Conservation (phyloP, 2,888 invertebrate genomes). For the Cerastis leucographa region DNA sequence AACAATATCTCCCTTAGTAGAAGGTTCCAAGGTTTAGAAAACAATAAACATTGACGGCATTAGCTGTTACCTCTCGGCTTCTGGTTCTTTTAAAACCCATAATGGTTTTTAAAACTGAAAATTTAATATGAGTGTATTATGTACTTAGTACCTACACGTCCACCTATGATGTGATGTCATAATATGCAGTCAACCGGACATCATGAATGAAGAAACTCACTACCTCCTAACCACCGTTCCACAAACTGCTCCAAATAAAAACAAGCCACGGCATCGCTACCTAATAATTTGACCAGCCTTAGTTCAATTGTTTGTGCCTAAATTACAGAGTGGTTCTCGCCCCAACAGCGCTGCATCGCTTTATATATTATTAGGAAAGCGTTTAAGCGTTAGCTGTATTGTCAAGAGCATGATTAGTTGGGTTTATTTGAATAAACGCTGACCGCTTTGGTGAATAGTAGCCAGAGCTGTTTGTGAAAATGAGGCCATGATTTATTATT, state of each 20-base stretch:
- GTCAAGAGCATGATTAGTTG: constrained; percentile 16
- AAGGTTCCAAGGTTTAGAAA: too few relatives aligned
- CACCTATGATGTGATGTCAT: too few relatives aligned
- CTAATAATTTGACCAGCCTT: constrained; percentile 9
- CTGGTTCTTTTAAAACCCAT: too few relatives aligned
- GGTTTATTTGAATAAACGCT: not conserved
- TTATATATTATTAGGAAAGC: constrained; percentile 11
- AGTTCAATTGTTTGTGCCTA: constrained; percentile 12
- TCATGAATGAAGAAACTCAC: not conserved
- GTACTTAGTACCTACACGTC: too few relatives aligned
- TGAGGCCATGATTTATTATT: not conserved
- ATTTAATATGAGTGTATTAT: too few relatives aligned
- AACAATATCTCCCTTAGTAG: too few relatives aligned
- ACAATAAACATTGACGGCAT: too few relatives aligned
- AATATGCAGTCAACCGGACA: too few relatives aligned
- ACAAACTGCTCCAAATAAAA: not conserved
- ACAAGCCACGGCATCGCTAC: not conserved
- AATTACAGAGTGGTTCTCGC: constrained; percentile 9
- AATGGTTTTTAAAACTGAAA: too few relatives aligned
- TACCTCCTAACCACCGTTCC: not conserved
- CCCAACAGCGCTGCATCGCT: constrained; percentile 23
- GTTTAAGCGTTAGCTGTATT: constrained; percentile 2
- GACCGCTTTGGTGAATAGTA: not conserved
- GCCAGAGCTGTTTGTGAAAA: not conserved
- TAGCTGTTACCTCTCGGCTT: too few relatives aligned